Conservation (phyloP, 2,888 invertebrate species). For the Limenitis camilla region DNA sequence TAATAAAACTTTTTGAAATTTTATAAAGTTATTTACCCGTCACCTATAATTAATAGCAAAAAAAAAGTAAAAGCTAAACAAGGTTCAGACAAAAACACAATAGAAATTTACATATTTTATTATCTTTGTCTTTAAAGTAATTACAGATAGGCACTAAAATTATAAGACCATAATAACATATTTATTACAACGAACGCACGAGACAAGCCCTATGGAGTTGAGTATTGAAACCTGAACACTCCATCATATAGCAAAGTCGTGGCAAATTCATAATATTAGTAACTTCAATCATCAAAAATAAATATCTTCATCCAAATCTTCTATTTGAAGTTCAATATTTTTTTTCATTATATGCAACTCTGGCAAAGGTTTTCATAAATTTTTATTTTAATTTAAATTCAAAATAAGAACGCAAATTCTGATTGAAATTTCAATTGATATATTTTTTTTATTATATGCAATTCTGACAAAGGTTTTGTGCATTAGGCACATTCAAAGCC, state of each 20-base stretch:
- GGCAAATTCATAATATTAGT: not conserved
- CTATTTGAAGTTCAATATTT: no score
- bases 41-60: not conserved
- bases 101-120: conserved; percentile 65
- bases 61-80: not conserved
- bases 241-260: not conserved
- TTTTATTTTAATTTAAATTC: no score
- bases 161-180: conserved; percentile 72
- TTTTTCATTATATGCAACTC: no score
- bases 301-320: no score
- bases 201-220: conserved; percentile 21
- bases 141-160: conserved; percentile 75
- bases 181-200: conserved; percentile 59
- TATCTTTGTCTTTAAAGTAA: conserved; percentile 75
- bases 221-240: conserved; percentile 2
- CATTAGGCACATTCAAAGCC: no score
- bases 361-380: no score
- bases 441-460: no score
- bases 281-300: not conserved
- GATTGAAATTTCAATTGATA: no score
- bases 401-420: no score
- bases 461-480: no score
- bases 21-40: no score
- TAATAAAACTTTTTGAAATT: no score
- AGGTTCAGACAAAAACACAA: conserved; percentile 38